Evolutionary conservation across 2,888 invertebrate species (phyloP).

Genomic region (Notocelia uddmanniana): DNA sequence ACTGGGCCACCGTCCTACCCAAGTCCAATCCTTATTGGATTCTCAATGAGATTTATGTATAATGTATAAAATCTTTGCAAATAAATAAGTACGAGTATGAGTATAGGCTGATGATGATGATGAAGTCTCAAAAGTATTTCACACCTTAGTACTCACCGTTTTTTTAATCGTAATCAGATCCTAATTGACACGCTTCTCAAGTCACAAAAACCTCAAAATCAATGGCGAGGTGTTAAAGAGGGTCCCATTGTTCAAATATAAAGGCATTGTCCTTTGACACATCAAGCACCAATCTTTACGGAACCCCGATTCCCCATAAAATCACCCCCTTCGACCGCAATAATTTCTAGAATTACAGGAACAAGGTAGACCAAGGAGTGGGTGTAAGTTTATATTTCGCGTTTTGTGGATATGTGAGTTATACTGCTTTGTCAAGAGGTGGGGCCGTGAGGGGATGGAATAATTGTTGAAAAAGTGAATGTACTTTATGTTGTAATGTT

Average conservation of each 20-base stretch:
- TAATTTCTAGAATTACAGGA: not conserved
- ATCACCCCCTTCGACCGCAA: not conserved
- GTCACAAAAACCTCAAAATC: conserved; percentile 32
- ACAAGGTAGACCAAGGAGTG: conserved; percentile 1
- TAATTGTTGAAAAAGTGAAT: conserved; percentile 25
- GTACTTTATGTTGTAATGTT: not conserved
- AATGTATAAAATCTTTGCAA: too few relatives aligned
- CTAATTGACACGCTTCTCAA: conserved; percentile 24
- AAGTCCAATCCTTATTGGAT: too few relatives aligned
- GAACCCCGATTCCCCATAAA: conserved; percentile 9
- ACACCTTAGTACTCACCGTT: not conserved
- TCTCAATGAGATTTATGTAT: too few relatives aligned
- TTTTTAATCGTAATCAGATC: conserved; percentile 20
- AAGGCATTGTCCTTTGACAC: conserved; percentile 36
- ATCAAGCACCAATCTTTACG: conserved; percentile 3
- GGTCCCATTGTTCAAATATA: conserved; percentile 35
- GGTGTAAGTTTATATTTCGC: conserved; percentile 20
- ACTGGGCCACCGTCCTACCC: too few relatives aligned
- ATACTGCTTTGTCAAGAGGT: conserved; percentile 35
- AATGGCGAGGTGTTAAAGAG: conserved; percentile 41
- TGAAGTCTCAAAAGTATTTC: too few relatives aligned
- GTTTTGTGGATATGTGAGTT: conserved; percentile 36
- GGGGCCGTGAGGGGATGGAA: conserved; percentile 27
- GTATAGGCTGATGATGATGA: too few relatives aligned
- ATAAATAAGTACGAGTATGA: too few relatives aligned